Percentiles rank a stretch among this genome's conserved stretches.
These are phyloP conservation scores for Sus scrofa DNA, from an alignment of 2,113 vertebrate genomes.

Conservation along the genomic window T2T-Sscrofa CM000824.6:119176501-119177000, in stretches of 20 bases:
- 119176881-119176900: slow-evolving; percentile 53
- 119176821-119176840: slow-evolving; percentile 62
- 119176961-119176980: slow-evolving; percentile 37
- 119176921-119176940: slow-evolving; percentile 53
- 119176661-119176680: slow-evolving; percentile 55
- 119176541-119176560: slow-evolving; percentile 28
- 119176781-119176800: slow-evolving; percentile 51
- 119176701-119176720: slow-evolving; percentile 28
- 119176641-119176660: background rate
- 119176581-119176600: slow-evolving; percentile 2
- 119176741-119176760: slow-evolving; percentile 67
- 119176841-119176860: slow-evolving; percentile 27
- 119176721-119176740: background rate
- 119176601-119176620: slow-evolving; percentile 25
- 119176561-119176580: slow-evolving; percentile 41
- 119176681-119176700: slow-evolving; percentile 39
- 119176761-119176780: slow-evolving; percentile 55
- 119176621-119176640: background rate
- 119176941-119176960: background rate
- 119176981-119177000: background rate
- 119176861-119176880: slow-evolving; percentile 62
- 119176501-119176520: slow-evolving; percentile 3
- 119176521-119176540: background rate
- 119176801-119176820: slow-evolving; percentile 57
- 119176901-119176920: slow-evolving; percentile 21